Conservation (phyloP, 2,797 vertebrate genomes). For the Echeneis naucrates region DNA sequence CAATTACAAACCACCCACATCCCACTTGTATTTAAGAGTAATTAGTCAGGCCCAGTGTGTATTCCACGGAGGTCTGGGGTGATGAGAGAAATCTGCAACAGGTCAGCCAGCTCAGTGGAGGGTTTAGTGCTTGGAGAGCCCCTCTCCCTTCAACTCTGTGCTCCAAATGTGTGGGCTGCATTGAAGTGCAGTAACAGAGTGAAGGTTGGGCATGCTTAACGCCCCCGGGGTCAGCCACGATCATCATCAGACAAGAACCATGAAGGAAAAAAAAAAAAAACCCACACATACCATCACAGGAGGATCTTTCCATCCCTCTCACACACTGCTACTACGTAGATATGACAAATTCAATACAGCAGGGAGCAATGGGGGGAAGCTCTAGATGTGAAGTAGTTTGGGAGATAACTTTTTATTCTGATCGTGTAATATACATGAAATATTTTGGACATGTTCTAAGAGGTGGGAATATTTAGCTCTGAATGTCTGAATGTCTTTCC, state of each 20-base stretch:
- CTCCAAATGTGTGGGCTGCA: conserved; percentile 75
- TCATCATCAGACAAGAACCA: conserved; percentile 69
- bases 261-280: conserved; percentile 32
- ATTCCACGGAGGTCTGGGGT: conserved; percentile 69
- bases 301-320: conserved; percentile 40
- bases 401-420: conserved; percentile 27
- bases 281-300: conserved; percentile 25
- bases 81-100: conserved; percentile 72
- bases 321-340: conserved; percentile 13
- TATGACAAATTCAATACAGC: conserved; percentile 39
- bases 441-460: conserved; percentile 64
- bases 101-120: conserved; percentile 76
- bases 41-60: conserved; percentile 71
- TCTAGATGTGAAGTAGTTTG: conserved; percentile 4
- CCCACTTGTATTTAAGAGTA: conserved; percentile 81
- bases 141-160: conserved; percentile 67
- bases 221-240: conserved; percentile 68
- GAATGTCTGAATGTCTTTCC: conserved; percentile 57
- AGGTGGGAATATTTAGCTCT: conserved; percentile 54
- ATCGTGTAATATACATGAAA: conserved; percentile 31
- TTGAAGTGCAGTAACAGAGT: conserved; percentile 73
- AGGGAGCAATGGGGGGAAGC: conserved; percentile 2
- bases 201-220: conserved; percentile 66
- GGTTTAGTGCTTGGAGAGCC: conserved; percentile 69
- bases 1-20: conserved; percentile 78